Evolutionary conservation across 2,113 vertebrate genomes (phyloP).

Genomic region (Platichthys stellatus): DNA sequence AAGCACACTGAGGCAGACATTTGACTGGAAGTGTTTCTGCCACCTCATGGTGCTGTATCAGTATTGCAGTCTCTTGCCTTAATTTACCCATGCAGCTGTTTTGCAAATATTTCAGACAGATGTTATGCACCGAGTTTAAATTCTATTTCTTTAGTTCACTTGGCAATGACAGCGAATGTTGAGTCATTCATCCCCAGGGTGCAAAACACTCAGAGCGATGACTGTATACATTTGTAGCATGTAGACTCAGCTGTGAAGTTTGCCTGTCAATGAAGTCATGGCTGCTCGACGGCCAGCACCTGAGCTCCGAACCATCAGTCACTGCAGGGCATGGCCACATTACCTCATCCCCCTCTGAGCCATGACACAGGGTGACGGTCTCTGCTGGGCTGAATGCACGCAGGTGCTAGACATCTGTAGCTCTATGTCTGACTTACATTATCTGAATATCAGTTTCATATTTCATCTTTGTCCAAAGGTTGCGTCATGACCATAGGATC

Average conservation of each 20-base stretch:
- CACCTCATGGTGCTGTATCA: slow-evolving; percentile 63
- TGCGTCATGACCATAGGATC: slow-evolving; percentile 1
- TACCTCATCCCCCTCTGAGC: slow-evolving; percentile 49
- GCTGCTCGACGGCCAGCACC: slow-evolving; percentile 43
- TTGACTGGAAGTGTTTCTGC: slow-evolving; percentile 54
- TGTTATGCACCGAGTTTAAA: background rate
- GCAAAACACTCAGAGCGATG: slow-evolving; percentile 29
- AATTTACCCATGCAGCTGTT: background rate
- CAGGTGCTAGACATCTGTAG: slow-evolving; percentile 11
- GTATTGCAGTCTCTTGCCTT: slow-evolving; percentile 40
- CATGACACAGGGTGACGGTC: background rate
- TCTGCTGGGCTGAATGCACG: slow-evolving; percentile 9
- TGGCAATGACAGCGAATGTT: slow-evolving; percentile 5
- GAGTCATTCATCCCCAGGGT: slow-evolving; percentile 35
- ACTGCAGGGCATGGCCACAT: slow-evolving; percentile 39
- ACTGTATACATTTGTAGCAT: slow-evolving; percentile 4
- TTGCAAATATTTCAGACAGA: slow-evolving; percentile 17
- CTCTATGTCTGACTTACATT: background rate
- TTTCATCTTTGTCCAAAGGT: slow-evolving; percentile 1
- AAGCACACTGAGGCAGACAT: background rate
- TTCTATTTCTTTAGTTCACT: slow-evolving; percentile 38
- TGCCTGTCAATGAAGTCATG: slow-evolving; percentile 38
- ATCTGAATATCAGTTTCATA: background rate
- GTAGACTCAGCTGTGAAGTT: slow-evolving; percentile 27
- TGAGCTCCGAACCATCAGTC: slow-evolving; percentile 49